Evolutionary conservation across 2,113 vertebrate genomes (phyloP).

Genomic region (Peromyscus polionotus): DNA sequence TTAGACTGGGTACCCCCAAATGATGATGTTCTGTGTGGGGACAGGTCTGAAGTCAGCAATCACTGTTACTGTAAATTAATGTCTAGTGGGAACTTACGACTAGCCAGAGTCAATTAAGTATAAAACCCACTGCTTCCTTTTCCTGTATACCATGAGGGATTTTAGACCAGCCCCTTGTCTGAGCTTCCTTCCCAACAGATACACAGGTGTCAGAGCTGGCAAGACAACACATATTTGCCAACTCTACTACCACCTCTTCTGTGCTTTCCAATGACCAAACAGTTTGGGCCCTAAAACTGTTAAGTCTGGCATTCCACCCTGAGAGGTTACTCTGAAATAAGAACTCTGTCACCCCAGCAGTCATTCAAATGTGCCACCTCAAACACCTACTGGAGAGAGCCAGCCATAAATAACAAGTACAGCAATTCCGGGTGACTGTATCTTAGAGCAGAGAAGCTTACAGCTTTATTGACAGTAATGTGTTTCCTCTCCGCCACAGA

Average conservation of each 20-base stretch:
- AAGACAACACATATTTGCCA: conserved; percentile 19
- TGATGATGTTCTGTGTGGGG: neutral
- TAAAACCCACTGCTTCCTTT: neutral
- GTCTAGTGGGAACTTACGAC: neutral
- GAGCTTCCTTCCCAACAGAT: conserved; percentile 12
- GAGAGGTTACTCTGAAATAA: conserved; percentile 35
- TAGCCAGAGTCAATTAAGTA: neutral
- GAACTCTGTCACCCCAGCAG: conserved; percentile 49
- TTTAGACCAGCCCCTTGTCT: conserved; percentile 13
- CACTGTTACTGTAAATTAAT: conserved; percentile 4
- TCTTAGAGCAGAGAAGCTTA: conserved; percentile 66
- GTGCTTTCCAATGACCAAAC: conserved; percentile 45
- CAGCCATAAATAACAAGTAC: conserved; percentile 65
- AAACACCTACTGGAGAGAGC: conserved; percentile 69
- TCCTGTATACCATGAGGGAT: neutral
- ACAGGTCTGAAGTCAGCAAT: conserved; percentile 7
- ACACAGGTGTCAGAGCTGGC: neutral
- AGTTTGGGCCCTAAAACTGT: conserved; percentile 66
- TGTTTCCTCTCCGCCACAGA: conserved; percentile 78
- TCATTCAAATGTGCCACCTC: conserved; percentile 59
- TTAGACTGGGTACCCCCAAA: neutral
- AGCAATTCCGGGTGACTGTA: conserved; percentile 53
- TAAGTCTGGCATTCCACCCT: conserved; percentile 5
- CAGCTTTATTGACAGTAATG: conserved; percentile 72
- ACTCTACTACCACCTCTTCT: conserved; percentile 16